These are phyloP conservation scores for Laterallus jamaicensis DNA, from an alignment of 2,113 vertebrate species.

Conservation along the genomic window DNA sequence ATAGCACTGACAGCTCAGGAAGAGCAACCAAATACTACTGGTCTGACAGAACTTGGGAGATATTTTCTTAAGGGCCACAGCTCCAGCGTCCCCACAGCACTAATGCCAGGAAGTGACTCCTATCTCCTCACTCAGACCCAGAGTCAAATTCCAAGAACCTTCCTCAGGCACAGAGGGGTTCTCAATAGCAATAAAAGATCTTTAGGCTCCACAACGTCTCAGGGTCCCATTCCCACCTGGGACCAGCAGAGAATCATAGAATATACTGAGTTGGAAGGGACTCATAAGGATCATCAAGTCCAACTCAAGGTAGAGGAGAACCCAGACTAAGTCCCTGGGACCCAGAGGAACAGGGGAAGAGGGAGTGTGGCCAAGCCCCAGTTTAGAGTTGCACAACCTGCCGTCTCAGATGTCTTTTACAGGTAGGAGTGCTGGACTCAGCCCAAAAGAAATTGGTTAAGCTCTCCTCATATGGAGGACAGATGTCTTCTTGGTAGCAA, in stretches of 20 bases:
- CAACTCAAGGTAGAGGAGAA: not conserved
- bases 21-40: not conserved
- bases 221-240: not conserved
- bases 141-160: not conserved
- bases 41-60: not conserved
- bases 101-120: not conserved
- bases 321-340: not conserved
- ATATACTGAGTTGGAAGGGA: too few species aligned
- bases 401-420: not conserved
- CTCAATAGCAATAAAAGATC: not conserved
- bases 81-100: not conserved
- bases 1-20: not conserved
- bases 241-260: not conserved
- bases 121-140: not conserved
- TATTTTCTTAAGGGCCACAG: rapidly evolving
- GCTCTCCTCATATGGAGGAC: not conserved
- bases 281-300: too few species aligned
- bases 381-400: not conserved
- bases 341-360: not conserved
- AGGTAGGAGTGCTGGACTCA: not conserved
- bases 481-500: not conserved
- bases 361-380: not conserved
- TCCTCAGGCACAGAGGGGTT: not conserved
- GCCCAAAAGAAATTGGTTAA: conserved; percentile 28
- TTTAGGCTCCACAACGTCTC: not conserved